Conservation (phyloP, 2,113 vertebrate genomes). For the Apodemus sylvaticus region DNA sequence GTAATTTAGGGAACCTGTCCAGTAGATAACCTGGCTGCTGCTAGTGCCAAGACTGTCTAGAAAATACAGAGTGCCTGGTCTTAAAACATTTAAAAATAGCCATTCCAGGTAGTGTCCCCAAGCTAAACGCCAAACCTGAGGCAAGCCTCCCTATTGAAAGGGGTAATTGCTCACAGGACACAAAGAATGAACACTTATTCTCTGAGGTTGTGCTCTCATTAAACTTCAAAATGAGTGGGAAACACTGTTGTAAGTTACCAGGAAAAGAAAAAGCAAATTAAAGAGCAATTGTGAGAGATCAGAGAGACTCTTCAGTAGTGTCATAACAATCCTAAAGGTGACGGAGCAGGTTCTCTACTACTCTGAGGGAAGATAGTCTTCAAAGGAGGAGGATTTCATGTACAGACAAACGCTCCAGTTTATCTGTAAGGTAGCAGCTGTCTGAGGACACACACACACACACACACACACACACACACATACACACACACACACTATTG, state of each 20-base stretch:
- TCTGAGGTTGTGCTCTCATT: background rate
- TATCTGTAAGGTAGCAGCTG: background rate
- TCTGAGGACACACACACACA: background rate
- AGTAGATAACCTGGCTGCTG: background rate
- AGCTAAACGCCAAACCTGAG: background rate
- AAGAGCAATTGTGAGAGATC: background rate
- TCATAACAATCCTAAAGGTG: background rate
- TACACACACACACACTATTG: background rate
- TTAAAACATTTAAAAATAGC: slow-evolving; percentile 50
- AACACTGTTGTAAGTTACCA: background rate
- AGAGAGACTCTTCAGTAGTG: background rate
- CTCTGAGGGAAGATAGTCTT: slow-evolving; percentile 36
- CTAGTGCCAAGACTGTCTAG: background rate
- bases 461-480: background rate
- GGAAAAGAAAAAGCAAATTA: background rate
- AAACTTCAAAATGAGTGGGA: background rate
- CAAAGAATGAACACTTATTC: background rate
- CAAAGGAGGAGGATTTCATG: slow-evolving; percentile 50
- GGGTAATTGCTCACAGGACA: background rate
- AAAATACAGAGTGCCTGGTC: background rate
- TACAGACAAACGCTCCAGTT: background rate
- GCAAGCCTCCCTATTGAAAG: slow-evolving; percentile 1
- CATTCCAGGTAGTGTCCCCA: background rate
- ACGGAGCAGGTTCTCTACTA: background rate
- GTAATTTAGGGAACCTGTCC: background rate